These are phyloP conservation scores for Blera fallax DNA, from an alignment of 2,888 invertebrate species.

Conservation along the genomic window DNA sequence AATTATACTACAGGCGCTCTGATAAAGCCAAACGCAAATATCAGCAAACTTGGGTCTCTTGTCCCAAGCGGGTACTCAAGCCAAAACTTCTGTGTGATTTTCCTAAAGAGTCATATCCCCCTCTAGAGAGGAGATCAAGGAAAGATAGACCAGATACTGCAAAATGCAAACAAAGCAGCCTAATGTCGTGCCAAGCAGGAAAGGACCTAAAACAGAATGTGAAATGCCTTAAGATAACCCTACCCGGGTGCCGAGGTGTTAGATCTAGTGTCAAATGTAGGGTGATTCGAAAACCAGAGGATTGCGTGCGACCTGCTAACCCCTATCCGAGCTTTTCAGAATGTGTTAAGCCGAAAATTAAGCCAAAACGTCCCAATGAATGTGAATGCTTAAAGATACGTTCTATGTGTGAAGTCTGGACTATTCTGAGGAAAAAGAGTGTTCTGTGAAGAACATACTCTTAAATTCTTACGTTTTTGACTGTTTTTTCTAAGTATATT, in stretches of 20 bases:
- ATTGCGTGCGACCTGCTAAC: constrained; percentile 58
- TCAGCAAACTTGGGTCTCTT: constrained; percentile 79
- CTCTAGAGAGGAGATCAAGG: constrained; percentile 9
- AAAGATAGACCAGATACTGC: constrained; percentile 21
- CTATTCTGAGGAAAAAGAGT: constrained; percentile 46
- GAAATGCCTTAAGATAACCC: constrained; percentile 69
- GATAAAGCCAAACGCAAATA: constrained; percentile 78
- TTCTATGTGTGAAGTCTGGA: constrained; percentile 74
- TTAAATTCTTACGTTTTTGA: background rate
- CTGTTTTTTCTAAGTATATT: background rate
- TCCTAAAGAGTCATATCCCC: constrained; percentile 35
- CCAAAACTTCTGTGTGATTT: constrained; percentile 75
- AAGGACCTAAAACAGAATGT: constrained; percentile 24
- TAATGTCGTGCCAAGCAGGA: background rate
- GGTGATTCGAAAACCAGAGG: fast-evolving
- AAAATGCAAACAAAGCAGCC: background rate
- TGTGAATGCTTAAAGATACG: constrained; percentile 74
- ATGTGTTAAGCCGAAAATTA: constrained; percentile 56
- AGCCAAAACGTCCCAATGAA: constrained; percentile 64
- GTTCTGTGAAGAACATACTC: background rate
- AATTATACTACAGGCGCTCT: constrained; percentile 77
- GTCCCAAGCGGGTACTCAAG: constrained; percentile 75
- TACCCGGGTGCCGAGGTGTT: constrained; percentile 53
- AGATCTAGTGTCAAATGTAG: constrained; percentile 57
- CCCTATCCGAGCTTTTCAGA: constrained; percentile 75